phyloP scores from a whole-genome alignment of 2,888 invertebrate genomes.

The Cheilosia pagana region DNA sequence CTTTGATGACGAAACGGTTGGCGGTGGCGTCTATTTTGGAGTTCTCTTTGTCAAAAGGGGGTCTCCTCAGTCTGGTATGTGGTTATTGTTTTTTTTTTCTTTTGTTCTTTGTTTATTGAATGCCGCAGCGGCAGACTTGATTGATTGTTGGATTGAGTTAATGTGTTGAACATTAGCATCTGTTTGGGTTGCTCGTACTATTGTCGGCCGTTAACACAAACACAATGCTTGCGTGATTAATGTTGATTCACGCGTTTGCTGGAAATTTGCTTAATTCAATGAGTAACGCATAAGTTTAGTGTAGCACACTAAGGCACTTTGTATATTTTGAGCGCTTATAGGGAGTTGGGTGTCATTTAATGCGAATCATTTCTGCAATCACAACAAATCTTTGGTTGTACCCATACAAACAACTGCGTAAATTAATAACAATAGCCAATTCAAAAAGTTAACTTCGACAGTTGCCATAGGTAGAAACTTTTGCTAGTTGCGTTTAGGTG shows the following conservation, averaged over 20 bases:
- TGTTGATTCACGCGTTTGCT: neutral
- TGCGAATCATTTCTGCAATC: too few species aligned
- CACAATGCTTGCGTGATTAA: conserved; percentile 10
- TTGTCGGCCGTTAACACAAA: neutral
- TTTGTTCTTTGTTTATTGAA: conserved; percentile 3
- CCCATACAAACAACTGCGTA: too few species aligned
- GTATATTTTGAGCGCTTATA: too few species aligned
- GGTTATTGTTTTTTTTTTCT: neutral
- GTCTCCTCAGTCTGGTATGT: neutral
- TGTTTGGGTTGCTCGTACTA: conserved; percentile 27
- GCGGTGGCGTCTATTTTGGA: conserved; percentile 56
- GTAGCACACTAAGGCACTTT: too few species aligned
- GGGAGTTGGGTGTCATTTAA: too few species aligned
- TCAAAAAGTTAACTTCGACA: too few species aligned
- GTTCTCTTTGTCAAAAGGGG: conserved; percentile 17
- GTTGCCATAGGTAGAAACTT: too few species aligned
- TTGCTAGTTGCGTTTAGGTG: too few species aligned
- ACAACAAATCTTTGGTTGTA: too few species aligned
- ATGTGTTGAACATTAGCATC: conserved; percentile 52
- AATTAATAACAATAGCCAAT: too few species aligned
- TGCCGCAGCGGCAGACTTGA: conserved; percentile 25
- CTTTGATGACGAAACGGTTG: conserved; percentile 62
- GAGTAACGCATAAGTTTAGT: too few species aligned
- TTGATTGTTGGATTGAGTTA: conserved; percentile 54
- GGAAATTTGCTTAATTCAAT: too few species aligned